Evolutionary conservation across 1,140 invertebrate species (phyloP).

Genomic region (Orussus abietinus): DNA sequence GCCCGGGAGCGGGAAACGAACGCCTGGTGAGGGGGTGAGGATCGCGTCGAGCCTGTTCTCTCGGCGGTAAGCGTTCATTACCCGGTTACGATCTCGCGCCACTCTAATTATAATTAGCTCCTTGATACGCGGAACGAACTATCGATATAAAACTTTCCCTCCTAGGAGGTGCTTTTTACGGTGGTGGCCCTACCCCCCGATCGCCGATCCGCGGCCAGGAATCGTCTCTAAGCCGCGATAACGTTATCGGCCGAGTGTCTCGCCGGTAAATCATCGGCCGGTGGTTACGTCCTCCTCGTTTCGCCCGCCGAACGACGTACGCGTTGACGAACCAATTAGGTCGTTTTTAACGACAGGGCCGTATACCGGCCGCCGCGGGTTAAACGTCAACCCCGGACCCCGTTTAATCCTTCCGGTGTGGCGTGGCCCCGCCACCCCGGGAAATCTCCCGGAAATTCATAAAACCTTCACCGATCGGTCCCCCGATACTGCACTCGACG

Average conservation of each 20-base stretch:
- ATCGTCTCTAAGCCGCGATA: no score
- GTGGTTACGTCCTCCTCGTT: no score
- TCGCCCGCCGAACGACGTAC: slow-evolving; percentile 19
- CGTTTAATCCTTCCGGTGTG: slow-evolving; percentile 18
- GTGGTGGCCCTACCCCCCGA: no score
- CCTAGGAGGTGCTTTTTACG: background rate
- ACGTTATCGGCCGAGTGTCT: no score
- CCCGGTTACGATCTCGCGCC: slow-evolving; percentile 1
- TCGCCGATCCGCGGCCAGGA: no score
- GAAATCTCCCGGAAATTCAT: no score
- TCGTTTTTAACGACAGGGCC: slow-evolving; percentile 36
- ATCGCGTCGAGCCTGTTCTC: no score
- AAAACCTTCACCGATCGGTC: background rate
- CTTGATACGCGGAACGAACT: background rate
- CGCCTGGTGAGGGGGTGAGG: no score
- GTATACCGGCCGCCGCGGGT: slow-evolving; percentile 30
- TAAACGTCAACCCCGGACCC: slow-evolving; percentile 40
- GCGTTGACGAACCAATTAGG: slow-evolving; percentile 42
- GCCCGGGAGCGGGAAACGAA: no score
- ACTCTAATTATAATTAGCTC: slow-evolving; percentile 1
- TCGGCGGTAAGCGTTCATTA: background rate
- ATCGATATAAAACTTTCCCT: background rate
- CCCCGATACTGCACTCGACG: no score
- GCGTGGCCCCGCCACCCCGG: slow-evolving; percentile 8
- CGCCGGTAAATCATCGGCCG: no score